A percentile compares a stretch with the other conserved stretches of the same genome.
These are phyloP conservation scores for Dioctria linearis DNA, from an alignment of 2,888 invertebrate genomes.

Conservation along the genomic window DNA sequence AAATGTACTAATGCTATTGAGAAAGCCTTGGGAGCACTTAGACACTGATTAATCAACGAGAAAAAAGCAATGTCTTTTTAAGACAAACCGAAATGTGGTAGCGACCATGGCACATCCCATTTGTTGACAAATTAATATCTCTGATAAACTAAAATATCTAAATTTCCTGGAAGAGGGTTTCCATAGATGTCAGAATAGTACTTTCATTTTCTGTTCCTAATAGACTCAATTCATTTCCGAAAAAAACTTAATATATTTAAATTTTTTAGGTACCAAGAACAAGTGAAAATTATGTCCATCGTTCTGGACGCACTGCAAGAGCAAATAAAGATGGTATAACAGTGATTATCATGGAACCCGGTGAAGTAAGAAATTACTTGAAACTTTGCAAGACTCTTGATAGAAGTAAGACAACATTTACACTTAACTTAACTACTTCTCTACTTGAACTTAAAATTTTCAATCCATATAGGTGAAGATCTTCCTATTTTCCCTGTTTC, in stretches of 20 bases:
- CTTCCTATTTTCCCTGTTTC: slow-evolving; percentile 87
- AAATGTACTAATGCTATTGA: too few relatives aligned
- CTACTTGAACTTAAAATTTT: slow-evolving; percentile 55
- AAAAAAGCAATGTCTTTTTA: too few relatives aligned
- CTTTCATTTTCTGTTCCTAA: too few relatives aligned
- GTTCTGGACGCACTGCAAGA: slow-evolving; percentile 96
- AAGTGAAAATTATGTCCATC: slow-evolving; percentile 96
- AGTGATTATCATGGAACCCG: slow-evolving; percentile 91
- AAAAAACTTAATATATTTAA: neutral
- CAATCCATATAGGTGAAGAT: slow-evolving; percentile 78
- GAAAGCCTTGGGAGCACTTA: too few relatives aligned
- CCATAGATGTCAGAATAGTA: too few relatives aligned
- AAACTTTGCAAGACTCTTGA: slow-evolving; percentile 88
- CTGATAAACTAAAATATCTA: too few relatives aligned
- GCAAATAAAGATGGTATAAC: slow-evolving; percentile 92
- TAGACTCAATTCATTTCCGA: neutral
- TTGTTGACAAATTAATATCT: too few relatives aligned
- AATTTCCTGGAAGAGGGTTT: too few relatives aligned
- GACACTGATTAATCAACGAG: too few relatives aligned
- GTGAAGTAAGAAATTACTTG: slow-evolving; percentile 84
- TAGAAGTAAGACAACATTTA: slow-evolving; percentile 76
- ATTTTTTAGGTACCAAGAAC: slow-evolving; percentile 84
- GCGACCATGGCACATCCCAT: too few relatives aligned
- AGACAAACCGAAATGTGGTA: too few relatives aligned
- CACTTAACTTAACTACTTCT: neutral